phyloP scores from a whole-genome alignment of 2,113 vertebrate genomes.

The Hemicordylus capensis region DNA sequence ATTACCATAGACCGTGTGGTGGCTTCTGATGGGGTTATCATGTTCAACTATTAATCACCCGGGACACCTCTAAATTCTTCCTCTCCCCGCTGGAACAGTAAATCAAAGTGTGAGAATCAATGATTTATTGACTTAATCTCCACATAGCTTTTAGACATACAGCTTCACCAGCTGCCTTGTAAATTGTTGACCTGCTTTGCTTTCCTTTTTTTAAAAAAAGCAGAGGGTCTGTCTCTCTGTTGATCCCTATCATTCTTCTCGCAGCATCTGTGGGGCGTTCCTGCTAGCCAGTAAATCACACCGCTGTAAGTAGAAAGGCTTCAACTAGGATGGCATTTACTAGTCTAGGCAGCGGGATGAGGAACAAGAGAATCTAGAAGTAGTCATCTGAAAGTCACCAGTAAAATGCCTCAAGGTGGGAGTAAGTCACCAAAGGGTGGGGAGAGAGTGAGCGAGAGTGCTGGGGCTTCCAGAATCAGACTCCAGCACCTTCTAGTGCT shows the following conservation, averaged over 20 bases:
- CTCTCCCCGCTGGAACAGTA: constrained; percentile 41
- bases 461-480: too few relatives aligned
- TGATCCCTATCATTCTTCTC: constrained; percentile 22
- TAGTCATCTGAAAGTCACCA: background rate
- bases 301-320: constrained; percentile 7
- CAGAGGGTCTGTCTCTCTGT: constrained; percentile 39
- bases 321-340: constrained; percentile 17
- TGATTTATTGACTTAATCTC: constrained; percentile 65
- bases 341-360: background rate
- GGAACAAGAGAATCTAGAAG: background rate
- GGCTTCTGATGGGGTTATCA: constrained; percentile 4
- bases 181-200: constrained; percentile 54
- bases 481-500: too few relatives aligned
- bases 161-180: constrained; percentile 45
- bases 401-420: background rate
- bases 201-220: constrained; percentile 38
- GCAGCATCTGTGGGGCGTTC: constrained; percentile 9
- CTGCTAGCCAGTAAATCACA: constrained; percentile 47
- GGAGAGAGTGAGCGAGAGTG: too few relatives aligned
- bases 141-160: constrained; percentile 43
- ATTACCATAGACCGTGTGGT: background rate
- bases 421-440: background rate
- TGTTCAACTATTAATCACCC: constrained; percentile 38
- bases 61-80: constrained; percentile 60
- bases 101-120: constrained; percentile 53